Percentiles rank a stretch among this genome's conserved stretches.
Conservation (phyloP, 2,113 vertebrate genomes). For the Mesoclemmys tuberculata region DNA sequence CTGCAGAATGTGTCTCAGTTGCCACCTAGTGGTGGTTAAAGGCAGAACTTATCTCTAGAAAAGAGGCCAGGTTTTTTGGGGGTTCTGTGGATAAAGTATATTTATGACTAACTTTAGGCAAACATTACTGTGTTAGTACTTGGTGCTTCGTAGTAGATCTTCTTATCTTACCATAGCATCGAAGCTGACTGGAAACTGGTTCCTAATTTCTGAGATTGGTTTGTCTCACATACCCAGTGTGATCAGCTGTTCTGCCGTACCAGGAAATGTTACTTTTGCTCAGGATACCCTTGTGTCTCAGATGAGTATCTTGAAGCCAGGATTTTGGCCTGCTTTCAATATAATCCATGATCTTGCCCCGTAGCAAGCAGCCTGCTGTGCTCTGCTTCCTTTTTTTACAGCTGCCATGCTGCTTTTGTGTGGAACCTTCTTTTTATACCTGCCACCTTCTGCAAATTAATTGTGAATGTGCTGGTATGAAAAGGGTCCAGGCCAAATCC, state of each 20-base stretch:
- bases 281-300: background rate
- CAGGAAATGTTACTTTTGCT: background rate
- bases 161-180: background rate
- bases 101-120: background rate
- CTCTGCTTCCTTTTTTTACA: background rate
- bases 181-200: background rate
- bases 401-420: background rate
- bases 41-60: background rate
- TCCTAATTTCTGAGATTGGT: background rate
- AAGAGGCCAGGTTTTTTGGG: background rate
- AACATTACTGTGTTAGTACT: background rate
- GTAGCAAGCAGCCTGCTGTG: background rate
- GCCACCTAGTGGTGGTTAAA: constrained; percentile 74
- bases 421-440: background rate
- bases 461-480: rapidly evolving
- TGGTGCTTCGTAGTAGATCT: background rate
- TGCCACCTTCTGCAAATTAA: background rate
- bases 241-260: background rate
- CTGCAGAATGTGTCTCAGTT: constrained; percentile 48
- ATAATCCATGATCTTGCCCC: background rate
- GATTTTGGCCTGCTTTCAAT: background rate
- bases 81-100: background rate
- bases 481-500: too few relatives aligned
- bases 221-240: background rate
- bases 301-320: background rate